Percentiles rank a stretch among this genome's conserved stretches.
These are phyloP conservation scores for Netelia inedita DNA, from an alignment of 2,888 invertebrate species.

Conservation along the genomic window DNA sequence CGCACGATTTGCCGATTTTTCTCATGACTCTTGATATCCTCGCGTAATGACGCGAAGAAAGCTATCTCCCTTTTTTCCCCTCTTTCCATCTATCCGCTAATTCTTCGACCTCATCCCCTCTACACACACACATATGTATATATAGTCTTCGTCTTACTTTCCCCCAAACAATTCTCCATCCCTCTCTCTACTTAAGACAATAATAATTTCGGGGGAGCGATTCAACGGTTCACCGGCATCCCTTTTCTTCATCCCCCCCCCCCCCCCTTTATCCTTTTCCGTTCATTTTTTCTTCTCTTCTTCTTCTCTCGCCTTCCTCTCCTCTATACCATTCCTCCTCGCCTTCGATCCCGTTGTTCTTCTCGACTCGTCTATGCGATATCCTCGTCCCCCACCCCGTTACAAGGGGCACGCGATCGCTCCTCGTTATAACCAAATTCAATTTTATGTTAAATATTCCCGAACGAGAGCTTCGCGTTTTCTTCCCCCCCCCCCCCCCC, in stretches of 20 bases:
- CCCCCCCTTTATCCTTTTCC: conserved; percentile 49
- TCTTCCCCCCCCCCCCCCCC: conserved; percentile 25
- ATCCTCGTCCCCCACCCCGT: conserved; percentile 6
- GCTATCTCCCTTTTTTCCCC: conserved; percentile 36
- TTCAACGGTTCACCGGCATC: conserved; percentile 64
- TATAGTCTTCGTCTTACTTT: conserved; percentile 22
- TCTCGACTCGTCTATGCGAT: conserved; percentile 59
- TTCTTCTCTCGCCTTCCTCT: conserved; percentile 1
- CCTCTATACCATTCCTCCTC: neutral
- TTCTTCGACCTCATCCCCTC: conserved; percentile 29
- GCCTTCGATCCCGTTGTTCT: conserved; percentile 39
- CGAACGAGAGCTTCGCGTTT: conserved; percentile 74
- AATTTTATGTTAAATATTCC: conserved; percentile 83
- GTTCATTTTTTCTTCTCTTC: conserved; percentile 67
- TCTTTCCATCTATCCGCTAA: conserved; percentile 30
- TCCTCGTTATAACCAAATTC: conserved; percentile 82
- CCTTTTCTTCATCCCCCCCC: conserved; percentile 53
- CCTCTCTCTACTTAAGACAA: conserved; percentile 71
- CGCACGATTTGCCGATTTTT: conserved; percentile 80
- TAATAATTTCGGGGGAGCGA: conserved; percentile 72
- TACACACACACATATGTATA: neutral
- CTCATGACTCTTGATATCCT: conserved; percentile 81
- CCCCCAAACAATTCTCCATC: conserved; percentile 62
- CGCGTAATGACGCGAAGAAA: conserved; percentile 83
- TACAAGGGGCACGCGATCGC: conserved; percentile 72